A percentile compares a stretch with the other conserved stretches of the same genome.
Conservation (phyloP, 2,888 invertebrate genomes). For the Atethmia centrago region DNA sequence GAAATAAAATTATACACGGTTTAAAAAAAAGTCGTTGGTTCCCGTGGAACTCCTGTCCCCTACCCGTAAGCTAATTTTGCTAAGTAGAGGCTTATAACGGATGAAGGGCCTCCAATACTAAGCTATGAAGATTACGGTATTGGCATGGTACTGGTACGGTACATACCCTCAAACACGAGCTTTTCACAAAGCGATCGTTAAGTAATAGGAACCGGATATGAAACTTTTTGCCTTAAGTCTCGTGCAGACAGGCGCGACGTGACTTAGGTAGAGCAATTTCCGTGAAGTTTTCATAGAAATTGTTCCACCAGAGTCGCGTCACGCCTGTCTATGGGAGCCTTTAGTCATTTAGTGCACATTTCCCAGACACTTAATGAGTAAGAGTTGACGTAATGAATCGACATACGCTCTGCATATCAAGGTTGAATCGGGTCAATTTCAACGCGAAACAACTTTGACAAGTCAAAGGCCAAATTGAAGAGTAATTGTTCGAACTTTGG, state of each 20-base stretch:
- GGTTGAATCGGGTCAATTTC: conserved; percentile 40
- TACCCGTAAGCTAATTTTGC: conserved; percentile 3
- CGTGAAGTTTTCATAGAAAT: too few relatives aligned
- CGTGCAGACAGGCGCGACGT: too few relatives aligned
- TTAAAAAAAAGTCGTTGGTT: neutral
- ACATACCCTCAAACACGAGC: neutral
- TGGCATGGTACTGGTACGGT: conserved; percentile 13
- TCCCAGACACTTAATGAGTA: conserved; percentile 11
- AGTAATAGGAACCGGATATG: conserved; percentile 9
- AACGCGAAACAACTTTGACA: conserved; percentile 35
- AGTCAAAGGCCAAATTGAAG: conserved; percentile 47
- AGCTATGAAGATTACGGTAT: conserved; percentile 29
- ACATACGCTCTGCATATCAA: conserved; percentile 26
- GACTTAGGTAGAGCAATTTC: too few relatives aligned
- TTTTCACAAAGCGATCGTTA: neutral
- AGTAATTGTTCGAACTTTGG: conserved; percentile 44
- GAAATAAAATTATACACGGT: neutral
- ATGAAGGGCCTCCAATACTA: conserved; percentile 17
- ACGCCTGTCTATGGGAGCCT: too few relatives aligned
- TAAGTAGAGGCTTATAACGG: conserved; percentile 8
- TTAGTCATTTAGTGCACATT: conserved; percentile 19
- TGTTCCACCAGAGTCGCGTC: too few relatives aligned
- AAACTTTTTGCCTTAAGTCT: conserved; percentile 7
- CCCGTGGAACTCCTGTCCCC: neutral
- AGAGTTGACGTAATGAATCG: conserved; percentile 36